phyloP scores from a whole-genome alignment of 2,113 vertebrate genomes.

The Panurus biarmicus region DNA sequence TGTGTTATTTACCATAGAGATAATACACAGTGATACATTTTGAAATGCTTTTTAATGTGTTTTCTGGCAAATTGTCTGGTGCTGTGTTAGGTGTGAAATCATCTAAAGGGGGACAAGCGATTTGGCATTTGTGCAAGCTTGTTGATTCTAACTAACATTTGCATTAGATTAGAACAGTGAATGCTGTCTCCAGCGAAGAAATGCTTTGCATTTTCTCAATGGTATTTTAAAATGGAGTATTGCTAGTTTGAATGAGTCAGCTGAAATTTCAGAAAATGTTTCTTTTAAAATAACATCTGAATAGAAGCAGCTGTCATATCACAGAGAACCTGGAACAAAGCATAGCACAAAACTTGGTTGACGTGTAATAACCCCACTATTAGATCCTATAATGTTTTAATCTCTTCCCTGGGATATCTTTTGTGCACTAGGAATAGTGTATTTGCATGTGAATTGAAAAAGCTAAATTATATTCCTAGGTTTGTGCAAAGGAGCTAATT shows the following conservation, averaged over 20 bases:
- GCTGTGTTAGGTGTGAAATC: conserved; percentile 35
- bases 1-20: conserved; percentile 10
- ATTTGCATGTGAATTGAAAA: conserved; percentile 70
- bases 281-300: conserved; percentile 49
- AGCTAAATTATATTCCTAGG: conserved; percentile 51
- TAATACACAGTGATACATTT: conserved; percentile 1
- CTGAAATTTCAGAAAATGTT: conserved; percentile 54
- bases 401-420: conserved; percentile 60
- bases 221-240: conserved; percentile 36
- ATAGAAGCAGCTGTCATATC: conserved; percentile 69
- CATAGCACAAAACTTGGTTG: conserved; percentile 39
- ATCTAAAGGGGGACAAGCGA: neutral
- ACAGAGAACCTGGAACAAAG: conserved; percentile 56
- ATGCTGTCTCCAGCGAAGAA: conserved; percentile 36
- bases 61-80: conserved; percentile 15
- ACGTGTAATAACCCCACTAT: conserved; percentile 42
- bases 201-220: conserved; percentile 47
- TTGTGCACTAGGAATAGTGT: conserved; percentile 42
- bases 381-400: conserved; percentile 64
- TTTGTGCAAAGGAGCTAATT: conserved; percentile 45
- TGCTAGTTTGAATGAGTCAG: conserved; percentile 54
- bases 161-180: conserved; percentile 39
- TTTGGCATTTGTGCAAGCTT: conserved; percentile 19
- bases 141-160: conserved; percentile 49
- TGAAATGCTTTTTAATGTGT: conserved; percentile 23